These are phyloP conservation scores for Neopipo cinnamomea DNA, from an alignment of 2,113 vertebrate genomes.

Conservation along the genomic window DNA sequence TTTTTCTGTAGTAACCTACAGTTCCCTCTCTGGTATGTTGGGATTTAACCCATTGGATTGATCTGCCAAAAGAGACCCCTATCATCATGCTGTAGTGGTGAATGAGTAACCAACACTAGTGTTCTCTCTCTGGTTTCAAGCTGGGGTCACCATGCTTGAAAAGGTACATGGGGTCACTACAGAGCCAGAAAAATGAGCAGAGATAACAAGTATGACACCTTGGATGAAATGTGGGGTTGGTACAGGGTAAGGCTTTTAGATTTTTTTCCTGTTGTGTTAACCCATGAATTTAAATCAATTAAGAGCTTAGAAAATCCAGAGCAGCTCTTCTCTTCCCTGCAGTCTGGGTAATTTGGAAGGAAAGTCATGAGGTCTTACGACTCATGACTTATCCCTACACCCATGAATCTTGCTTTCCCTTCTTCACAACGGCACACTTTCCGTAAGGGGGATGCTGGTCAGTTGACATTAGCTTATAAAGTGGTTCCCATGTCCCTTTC, in stretches of 20 bases:
- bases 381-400: background rate
- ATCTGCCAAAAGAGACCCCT: background rate
- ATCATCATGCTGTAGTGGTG: background rate
- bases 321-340: background rate
- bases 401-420: background rate
- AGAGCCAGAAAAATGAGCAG: background rate
- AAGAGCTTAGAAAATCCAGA: background rate
- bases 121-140: background rate
- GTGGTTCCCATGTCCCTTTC: background rate
- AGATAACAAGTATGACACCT: background rate
- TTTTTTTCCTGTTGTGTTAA: background rate
- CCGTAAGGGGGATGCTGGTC: fast-evolving
- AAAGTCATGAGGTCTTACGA: background rate
- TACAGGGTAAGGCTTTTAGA: background rate
- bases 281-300: background rate
- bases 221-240: background rate
- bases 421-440: background rate
- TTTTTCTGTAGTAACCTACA: background rate
- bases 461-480: background rate
- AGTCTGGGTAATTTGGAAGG: background rate
- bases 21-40: background rate
- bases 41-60: background rate
- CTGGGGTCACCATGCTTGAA: background rate
- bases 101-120: background rate
- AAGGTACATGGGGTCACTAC: background rate